Conservation (phyloP, 64 coral and sea anemone species). For the Astreopora myriophthalma region DNA sequence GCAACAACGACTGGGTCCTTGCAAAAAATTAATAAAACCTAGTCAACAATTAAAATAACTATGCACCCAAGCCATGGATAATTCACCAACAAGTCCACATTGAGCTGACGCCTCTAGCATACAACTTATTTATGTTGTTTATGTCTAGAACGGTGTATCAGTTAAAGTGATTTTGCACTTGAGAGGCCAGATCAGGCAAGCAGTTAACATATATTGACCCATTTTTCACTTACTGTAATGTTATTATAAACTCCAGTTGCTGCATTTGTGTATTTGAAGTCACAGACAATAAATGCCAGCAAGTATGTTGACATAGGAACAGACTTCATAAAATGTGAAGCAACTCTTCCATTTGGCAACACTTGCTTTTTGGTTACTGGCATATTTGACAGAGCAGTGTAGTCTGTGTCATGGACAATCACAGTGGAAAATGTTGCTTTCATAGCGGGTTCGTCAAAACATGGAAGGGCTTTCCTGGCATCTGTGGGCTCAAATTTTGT, state of each 20-base stretch:
- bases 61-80: too few species aligned
- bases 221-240: slow-evolving; percentile 65
- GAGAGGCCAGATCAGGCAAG: too few species aligned
- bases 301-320: slow-evolving; percentile 87
- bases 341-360: slow-evolving; percentile 48
- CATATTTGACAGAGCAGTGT: slow-evolving; percentile 90
- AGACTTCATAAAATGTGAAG: slow-evolving; percentile 69
- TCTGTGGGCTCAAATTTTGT: slow-evolving; percentile 88
- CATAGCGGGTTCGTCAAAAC: slow-evolving; percentile 95
- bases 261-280: slow-evolving; percentile 59
- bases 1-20: too few species aligned
- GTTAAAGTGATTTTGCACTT: too few species aligned
- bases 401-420: slow-evolving; percentile 70
- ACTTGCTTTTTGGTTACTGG: slow-evolving; percentile 18
- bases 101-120: too few species aligned
- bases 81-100: too few species aligned
- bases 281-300: slow-evolving; percentile 93
- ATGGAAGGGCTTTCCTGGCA: slow-evolving; percentile 84
- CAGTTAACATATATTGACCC: too few species aligned
- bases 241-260: slow-evolving; percentile 68
- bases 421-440: slow-evolving; percentile 90
- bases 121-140: too few species aligned
- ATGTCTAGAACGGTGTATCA: too few species aligned
- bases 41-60: too few species aligned
- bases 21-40: too few species aligned